Evolutionary conservation across 2,888 invertebrate genomes (phyloP), one percentile per base, ranked within the genome.

Genomic region (Lasioglossum lativentre): DNA sequence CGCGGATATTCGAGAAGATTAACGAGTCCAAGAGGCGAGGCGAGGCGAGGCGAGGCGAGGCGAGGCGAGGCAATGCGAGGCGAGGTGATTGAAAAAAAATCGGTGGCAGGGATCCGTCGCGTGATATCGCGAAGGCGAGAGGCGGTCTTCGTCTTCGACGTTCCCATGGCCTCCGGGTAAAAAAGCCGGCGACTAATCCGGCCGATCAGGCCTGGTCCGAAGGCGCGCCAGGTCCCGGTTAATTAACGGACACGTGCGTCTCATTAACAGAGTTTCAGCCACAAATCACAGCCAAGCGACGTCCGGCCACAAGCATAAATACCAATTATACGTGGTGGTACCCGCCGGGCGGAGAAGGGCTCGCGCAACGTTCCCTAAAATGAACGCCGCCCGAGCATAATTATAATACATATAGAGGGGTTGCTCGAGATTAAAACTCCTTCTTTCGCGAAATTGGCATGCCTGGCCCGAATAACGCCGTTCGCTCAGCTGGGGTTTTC

Each of bases 221-320:
- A 82, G 81, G 76, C 40, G 79, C 80, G 66, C 78, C 81, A 74
- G 89, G 89, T 87, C 88, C 79, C 82, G 72, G 88, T 90, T 93
- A 92, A 93, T 93, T 92, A 93, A 92, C 88, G 78, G 92, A 89
- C 93, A 93, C 92, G 93, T 92, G 93, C 91, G 91, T 92, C 92
- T 93, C 93, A 92, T 93, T 93, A 92, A 90, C 87, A 75, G 88
- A 91, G 90, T 91, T 90, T 89, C 84, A 89, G 86, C 88, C 91
- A 93, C 93, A 93, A 93, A 93, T 93, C 93, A 94, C 87, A 86
- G 82, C 63, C 89, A 83, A 74, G 78, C 75, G 47, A 85, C 87
- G 82, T 88, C 86, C 86, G 86, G 86, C 89, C 82, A 87, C 89
- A 85, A 88, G 88, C 92, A 92, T 92, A 93, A 93, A 93, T 92